Percentiles rank a stretch among this genome's conserved stretches.
These are phyloP conservation scores for Drosophila busckii DNA, from an alignment of 1,140 invertebrate genomes.

Conservation along the genomic window DNA sequence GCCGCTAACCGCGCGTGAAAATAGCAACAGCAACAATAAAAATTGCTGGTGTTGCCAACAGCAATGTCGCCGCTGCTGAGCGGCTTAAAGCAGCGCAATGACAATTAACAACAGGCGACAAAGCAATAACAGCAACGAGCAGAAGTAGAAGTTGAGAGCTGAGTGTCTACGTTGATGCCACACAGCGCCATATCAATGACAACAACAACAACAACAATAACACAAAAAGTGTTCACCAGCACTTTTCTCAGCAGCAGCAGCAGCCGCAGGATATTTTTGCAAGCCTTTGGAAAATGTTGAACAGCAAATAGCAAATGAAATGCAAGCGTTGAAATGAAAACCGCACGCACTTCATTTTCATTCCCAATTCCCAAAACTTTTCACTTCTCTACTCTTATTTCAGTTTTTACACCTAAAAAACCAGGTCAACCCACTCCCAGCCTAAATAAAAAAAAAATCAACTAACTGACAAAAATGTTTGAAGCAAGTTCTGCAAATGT, in stretches of 20 bases:
- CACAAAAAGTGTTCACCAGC: not conserved
- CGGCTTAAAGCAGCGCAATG: constrained; percentile 69
- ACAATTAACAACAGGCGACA: constrained; percentile 70
- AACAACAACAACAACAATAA: constrained; percentile 25
- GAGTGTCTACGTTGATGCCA: not conserved
- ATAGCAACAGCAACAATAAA: constrained; percentile 41
- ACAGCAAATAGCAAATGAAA: not conserved
- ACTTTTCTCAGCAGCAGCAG: not conserved
- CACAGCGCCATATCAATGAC: constrained; percentile 56
- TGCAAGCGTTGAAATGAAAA: constrained; percentile 37
- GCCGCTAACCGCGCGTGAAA: constrained; percentile 73
- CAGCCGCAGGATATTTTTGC: constrained; percentile 28
- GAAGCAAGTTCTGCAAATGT: constrained; percentile 35
- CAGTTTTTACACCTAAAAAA: no score
- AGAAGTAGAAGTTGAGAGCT: not conserved
- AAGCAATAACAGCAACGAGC: constrained; percentile 35
- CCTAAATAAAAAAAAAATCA: constrained; percentile 48
- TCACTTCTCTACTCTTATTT: no score
- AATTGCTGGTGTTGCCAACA: constrained; percentile 11
- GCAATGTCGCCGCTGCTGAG: constrained; percentile 34
- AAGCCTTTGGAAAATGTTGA: not conserved
- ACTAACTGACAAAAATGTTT: no score
- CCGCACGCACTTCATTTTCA: constrained; percentile 42
- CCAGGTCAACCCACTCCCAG: no score
- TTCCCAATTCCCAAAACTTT: constrained; percentile 25